These are phyloP conservation scores for Ips nitidus DNA, from an alignment of 1,140 invertebrate species.

Conservation along the genomic window DNA sequence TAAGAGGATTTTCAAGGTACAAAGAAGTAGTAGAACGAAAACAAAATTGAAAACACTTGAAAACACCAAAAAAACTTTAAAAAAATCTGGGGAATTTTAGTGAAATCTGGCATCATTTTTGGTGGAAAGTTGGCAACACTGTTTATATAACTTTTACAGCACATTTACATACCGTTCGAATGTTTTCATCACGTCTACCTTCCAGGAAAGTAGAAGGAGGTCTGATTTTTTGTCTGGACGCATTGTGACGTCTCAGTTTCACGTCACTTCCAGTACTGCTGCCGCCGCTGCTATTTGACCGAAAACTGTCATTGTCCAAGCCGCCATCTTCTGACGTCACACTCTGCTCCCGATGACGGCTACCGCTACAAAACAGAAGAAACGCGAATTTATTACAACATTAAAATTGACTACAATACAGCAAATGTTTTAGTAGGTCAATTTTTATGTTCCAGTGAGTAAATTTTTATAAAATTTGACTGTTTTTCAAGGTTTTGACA, in stretches of 20 bases:
- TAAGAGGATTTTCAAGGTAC: too few relatives aligned
- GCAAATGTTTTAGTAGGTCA: neutral
- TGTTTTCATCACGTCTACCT: slow-evolving; percentile 1
- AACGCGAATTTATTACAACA: neutral
- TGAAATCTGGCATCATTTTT: too few relatives aligned
- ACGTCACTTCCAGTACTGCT: slow-evolving; percentile 13
- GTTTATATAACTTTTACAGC: too few relatives aligned
- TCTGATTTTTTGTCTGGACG: slow-evolving; percentile 26
- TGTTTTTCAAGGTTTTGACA: neutral
- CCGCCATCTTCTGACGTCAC: slow-evolving; percentile 13
- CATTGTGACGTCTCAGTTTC: slow-evolving; percentile 30
- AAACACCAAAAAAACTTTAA: too few relatives aligned
- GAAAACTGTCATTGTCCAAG: slow-evolving; percentile 18
- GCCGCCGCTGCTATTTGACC: slow-evolving; percentile 14
- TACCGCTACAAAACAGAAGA: neutral
- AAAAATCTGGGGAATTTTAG: too few relatives aligned
- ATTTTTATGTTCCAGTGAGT: neutral
- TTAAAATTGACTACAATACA: neutral
- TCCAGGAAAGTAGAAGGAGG: slow-evolving; percentile 26
- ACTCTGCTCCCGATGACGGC: slow-evolving; percentile 10
- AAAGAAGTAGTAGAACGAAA: too few relatives aligned
- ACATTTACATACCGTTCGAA: slow-evolving; percentile 15
- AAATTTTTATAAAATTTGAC: neutral
- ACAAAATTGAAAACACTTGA: too few relatives aligned
- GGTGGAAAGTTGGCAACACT: too few relatives aligned